Conservation (phyloP, 1,140 invertebrate genomes). For the Procambarus clarkii region DNA sequence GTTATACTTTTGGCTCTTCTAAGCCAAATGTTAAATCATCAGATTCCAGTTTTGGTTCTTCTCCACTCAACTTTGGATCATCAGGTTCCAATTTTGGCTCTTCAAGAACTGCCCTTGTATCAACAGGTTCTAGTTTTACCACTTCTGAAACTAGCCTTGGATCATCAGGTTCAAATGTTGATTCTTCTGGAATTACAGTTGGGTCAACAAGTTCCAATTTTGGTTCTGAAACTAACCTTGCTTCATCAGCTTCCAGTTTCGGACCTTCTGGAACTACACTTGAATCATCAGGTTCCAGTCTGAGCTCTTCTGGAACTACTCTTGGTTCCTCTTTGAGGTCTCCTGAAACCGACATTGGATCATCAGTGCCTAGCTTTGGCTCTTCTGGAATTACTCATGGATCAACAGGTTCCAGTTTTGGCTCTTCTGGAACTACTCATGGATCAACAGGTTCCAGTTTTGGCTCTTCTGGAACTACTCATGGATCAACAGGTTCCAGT, state of each 20-base stretch:
- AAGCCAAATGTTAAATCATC: background rate
- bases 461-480: background rate
- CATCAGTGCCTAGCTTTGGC: background rate
- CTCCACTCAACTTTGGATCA: background rate
- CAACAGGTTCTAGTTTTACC: background rate
- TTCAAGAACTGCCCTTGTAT: background rate
- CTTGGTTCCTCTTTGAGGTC: background rate
- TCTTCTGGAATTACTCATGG: background rate
- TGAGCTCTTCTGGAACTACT: background rate
- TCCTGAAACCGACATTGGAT: background rate
- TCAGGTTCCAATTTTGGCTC: background rate
- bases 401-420: background rate
- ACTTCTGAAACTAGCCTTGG: background rate
- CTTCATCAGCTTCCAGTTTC: background rate
- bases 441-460: background rate
- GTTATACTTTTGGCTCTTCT: background rate
- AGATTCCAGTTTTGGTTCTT: background rate
- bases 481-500: background rate
- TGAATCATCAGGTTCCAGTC: background rate
- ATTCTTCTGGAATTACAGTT: background rate
- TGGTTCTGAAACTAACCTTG: background rate
- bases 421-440: background rate
- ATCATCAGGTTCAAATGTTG: background rate
- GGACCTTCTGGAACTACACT: background rate
- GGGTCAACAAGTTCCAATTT: background rate